phyloP scores from a whole-genome alignment of 30 jellyfish, hydroid and myxozoan species.

The Haliclystus octoradiatus region DNA sequence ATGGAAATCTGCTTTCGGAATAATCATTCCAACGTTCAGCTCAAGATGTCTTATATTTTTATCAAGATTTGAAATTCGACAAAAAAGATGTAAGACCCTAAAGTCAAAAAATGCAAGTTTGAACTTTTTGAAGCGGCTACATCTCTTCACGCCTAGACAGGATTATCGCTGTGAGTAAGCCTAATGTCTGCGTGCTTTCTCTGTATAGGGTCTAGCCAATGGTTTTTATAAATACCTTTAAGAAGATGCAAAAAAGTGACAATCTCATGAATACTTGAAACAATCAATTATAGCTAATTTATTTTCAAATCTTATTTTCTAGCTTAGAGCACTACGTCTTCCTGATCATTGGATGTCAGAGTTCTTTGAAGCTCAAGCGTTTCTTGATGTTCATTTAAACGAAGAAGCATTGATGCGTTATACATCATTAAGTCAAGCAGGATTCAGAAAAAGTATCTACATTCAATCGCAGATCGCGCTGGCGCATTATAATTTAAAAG shows the following conservation, averaged over 20 bases:
- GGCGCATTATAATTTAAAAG: constrained; percentile 57
- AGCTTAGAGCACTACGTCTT: constrained; percentile 62
- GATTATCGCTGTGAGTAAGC: neutral
- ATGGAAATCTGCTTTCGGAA: too few relatives aligned
- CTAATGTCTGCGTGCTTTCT: neutral
- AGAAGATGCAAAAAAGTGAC: too few relatives aligned
- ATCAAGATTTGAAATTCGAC: too few relatives aligned
- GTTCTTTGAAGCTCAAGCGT: constrained; percentile 79
- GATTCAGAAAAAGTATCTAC: constrained; percentile 60
- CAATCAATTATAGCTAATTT: too few relatives aligned
- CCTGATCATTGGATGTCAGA: constrained; percentile 96
- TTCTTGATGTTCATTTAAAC: constrained; percentile 68
- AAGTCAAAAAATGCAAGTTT: too few relatives aligned
- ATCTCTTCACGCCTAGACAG: neutral
- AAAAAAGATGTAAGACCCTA: too few relatives aligned
- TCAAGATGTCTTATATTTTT: too few relatives aligned
- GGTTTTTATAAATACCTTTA: too few relatives aligned
- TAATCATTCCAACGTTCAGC: too few relatives aligned
- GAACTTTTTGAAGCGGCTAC: neutral
- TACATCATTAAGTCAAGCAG: constrained; percentile 53
- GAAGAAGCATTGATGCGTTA: constrained; percentile 82
- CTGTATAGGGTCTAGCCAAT: neutral
- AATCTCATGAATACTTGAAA: too few relatives aligned
- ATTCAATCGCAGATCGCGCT: constrained; percentile 81
- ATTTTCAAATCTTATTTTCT: too few relatives aligned